Conservation (phyloP, 1,140 invertebrate genomes). For the Ceratoteleas bidentatus region DNA sequence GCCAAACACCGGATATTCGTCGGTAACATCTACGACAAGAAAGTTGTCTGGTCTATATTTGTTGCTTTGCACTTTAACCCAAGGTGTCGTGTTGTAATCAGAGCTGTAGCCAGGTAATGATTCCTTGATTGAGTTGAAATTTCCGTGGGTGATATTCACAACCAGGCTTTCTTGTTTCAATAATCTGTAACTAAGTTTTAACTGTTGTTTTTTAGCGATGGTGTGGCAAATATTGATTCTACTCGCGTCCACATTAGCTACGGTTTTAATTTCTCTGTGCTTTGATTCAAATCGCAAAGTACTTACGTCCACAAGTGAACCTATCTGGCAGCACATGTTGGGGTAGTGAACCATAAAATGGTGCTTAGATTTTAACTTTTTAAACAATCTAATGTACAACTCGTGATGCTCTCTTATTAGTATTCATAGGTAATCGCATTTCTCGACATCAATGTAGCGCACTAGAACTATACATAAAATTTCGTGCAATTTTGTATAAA, state of each 20-base stretch:
- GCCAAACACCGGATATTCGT: not conserved
- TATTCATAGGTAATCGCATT: slow-evolving; percentile 3
- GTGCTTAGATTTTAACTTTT: slow-evolving; percentile 6
- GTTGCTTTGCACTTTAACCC: not conserved
- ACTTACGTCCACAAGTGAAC: not conserved
- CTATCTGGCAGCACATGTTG: slow-evolving; percentile 1
- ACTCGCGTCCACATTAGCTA: slow-evolving; percentile 5
- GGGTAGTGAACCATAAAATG: slow-evolving; percentile 21
- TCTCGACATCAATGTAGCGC: slow-evolving; percentile 15
- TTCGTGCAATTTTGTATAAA: slow-evolving; percentile 27
- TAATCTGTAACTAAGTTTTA: not conserved
- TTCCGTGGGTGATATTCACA: not conserved
- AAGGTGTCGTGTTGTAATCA: not conserved
- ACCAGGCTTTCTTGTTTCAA: not conserved
- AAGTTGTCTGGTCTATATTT: not conserved
- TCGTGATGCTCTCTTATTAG: slow-evolving; percentile 24
- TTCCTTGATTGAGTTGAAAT: not conserved
- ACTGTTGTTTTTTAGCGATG: not conserved
- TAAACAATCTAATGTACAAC: slow-evolving; percentile 13
- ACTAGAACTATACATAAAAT: slow-evolving; percentile 4
- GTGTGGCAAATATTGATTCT: slow-evolving; percentile 12
- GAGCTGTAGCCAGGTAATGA: not conserved
- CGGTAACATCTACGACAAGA: not conserved
- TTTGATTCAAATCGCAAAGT: slow-evolving; percentile 22
- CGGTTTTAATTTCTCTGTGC: slow-evolving; percentile 17